Base-by-base conservation (phyloP, 2,888 invertebrate genomes). In the Sesamia inferens region DNA sequence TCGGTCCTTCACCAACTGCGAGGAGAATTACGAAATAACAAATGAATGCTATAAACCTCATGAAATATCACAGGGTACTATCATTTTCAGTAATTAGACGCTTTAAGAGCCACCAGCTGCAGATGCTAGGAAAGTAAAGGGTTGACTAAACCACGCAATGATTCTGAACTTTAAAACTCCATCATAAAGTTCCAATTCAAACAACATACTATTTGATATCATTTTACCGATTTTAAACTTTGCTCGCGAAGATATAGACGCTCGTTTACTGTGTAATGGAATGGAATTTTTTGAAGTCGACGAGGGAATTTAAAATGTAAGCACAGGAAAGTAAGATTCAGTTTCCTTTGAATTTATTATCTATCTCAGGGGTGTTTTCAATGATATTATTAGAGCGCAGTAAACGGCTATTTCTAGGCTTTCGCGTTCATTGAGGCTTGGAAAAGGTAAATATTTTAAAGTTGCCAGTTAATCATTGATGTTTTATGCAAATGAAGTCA, bases 31-130 rank as follows among this genome's bases (percentile, higher is more conserved):
- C 14, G 19, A 68, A 71, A 78, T 77, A 76, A 80, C 69, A 82
- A 85, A 76, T 75, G 68, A 80, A 68, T 65, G 69, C 58, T 64
- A 75, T 74, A 83, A 85, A 59, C 70, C 79, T 72, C 76, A 74
- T 86, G 73, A 84, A 84, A 87, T 85, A 88, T 85, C 83, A 83
- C 78, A 85, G 86, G 84, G 83, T 81, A 85, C 85, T 84, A 85
- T 88, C 82, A 85, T 88, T 90, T 89, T 85, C 84, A 84, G 83
- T 90, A 90, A 91, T 91, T 90, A 91, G 88, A 88, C 83, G 84
- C 86, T 86, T 84, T 75, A 79, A 82, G 74, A 82, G 81, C 76
- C 76, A 77, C 79, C 78, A 81, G 83, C 76, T 82, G 75, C 90
- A 90, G 89, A 88, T 89, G 89, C 76, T 83, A 19, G 76, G 44